Base-by-base conservation (phyloP, 2,888 invertebrate genomes). In the Hemistola chrysoprasaria region DNA sequence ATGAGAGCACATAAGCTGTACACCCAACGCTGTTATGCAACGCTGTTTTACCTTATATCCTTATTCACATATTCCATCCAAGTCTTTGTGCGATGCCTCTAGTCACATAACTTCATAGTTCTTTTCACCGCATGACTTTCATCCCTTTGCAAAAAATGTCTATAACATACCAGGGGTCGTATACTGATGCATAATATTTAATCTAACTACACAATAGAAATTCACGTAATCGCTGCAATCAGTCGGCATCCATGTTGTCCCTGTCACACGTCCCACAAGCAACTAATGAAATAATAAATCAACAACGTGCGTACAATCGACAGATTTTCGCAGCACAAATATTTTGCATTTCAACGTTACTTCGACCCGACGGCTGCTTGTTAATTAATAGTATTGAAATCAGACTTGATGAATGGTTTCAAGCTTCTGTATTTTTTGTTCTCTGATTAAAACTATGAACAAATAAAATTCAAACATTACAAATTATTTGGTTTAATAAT, bases 211-310 rank as follows among this genome's bases (percentile, higher is more conserved):
- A 21, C 22, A 21, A 5, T 25, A 22, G 24, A 62, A 61, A 48
- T 57, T 16, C 23, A 40, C 55, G 62, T 68, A 65, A 65, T 65
- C 56, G 57, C 42, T 45, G 56, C 75, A 81, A 78, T 80, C 77
- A 73, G 71, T 63, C 51, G 52, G 40, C 50, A 40, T 50, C 50
- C 40, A 46, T 40, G 67, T 68, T 71, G 72, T 66, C 65, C 53
- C 65, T 65, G 65, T 67, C 61, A 64, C 66, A 66, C 70, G 63
- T 57, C 59, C 60, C n/a, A n/a, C 62, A 64, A 57, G 65, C 66
- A 70, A 77, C 77, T 81, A 83, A 83, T 84, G 83, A 83, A 84
- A 82, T 80, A 79, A 77, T 85, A 84, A 84, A 84, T 85, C 83
- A 84, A 81, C 78, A 68, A 55, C 47, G 62, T 58, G 60, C 70